These are phyloP conservation scores for Coreoperca whiteheadi DNA, from an alignment of 2,113 vertebrate species.

Conservation along the genomic window DNA sequence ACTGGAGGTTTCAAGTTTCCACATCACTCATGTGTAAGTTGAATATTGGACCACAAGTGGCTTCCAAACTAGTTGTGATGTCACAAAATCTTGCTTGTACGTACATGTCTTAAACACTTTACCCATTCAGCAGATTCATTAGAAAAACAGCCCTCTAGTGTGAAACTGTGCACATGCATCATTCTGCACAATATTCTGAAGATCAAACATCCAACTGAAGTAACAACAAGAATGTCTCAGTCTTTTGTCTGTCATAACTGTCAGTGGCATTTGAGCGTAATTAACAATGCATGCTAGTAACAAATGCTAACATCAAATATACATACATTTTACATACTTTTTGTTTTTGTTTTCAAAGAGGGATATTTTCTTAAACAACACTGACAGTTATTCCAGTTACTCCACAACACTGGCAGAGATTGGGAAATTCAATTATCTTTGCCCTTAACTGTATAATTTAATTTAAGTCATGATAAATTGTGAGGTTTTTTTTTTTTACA, in stretches of 20 bases:
- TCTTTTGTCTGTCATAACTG: neutral
- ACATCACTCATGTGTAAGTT: neutral
- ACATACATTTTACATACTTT: neutral
- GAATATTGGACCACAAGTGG: neutral
- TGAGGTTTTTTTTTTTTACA: neutral
- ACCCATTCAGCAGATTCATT: neutral
- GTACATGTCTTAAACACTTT: neutral
- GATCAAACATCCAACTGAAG: neutral
- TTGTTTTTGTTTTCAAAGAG: neutral
- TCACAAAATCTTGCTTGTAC: neutral
- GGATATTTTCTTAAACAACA: constrained; percentile 6
- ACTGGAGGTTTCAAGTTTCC: neutral
- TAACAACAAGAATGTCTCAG: neutral
- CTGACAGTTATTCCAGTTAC: constrained; percentile 6
- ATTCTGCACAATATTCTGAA: neutral
- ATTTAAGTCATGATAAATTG: neutral
- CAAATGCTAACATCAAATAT: neutral
- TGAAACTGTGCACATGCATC: neutral
- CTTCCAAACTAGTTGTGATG: neutral
- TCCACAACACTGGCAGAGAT: neutral
- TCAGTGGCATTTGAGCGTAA: neutral
- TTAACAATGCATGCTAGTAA: neutral
- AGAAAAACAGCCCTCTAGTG: too few species aligned
- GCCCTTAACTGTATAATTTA: neutral
- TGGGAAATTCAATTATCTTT: neutral